Conservation (phyloP, 2,113 vertebrate genomes). For the Xiphophorus hellerii region DNA sequence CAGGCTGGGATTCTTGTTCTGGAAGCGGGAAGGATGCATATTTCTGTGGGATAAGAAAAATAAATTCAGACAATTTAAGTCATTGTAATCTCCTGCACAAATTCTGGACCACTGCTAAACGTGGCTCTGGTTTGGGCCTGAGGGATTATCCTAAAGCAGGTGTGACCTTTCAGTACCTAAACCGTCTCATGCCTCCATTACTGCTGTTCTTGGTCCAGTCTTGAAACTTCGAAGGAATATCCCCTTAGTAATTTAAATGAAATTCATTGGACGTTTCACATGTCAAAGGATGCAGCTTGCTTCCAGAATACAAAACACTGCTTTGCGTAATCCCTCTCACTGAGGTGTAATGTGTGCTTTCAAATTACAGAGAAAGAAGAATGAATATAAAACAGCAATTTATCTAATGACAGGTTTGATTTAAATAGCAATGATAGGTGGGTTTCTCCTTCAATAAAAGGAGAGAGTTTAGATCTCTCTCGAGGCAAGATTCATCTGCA, state of each 20-base stretch:
- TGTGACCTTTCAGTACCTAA: constrained; percentile 57
- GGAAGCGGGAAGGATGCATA: constrained; percentile 35
- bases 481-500: constrained; percentile 56
- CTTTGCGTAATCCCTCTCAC: constrained; percentile 45
- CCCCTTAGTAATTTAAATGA: constrained; percentile 21
- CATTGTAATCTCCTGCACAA: constrained; percentile 68
- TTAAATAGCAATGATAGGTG: constrained; percentile 51
- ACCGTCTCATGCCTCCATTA: constrained; percentile 26
- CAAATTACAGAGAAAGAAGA: constrained; percentile 40
- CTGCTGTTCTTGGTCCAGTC: constrained; percentile 23
- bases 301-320: constrained; percentile 42
- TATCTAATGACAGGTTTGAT: constrained; percentile 34
- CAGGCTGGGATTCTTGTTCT: constrained; percentile 24
- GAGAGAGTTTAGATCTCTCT: constrained; percentile 42
- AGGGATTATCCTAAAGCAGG: constrained; percentile 60
- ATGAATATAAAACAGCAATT: constrained; percentile 39
- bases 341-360: constrained; percentile 43
- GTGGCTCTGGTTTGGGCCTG: constrained; percentile 29
- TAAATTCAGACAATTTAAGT: constrained; percentile 58
- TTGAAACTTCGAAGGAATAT: constrained; percentile 15
- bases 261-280: constrained; percentile 37
- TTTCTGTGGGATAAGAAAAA: constrained; percentile 66
- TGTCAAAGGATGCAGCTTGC: constrained; percentile 21
- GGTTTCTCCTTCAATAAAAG: constrained; percentile 34
- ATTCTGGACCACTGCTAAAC: constrained; percentile 57